Percentiles rank a stretch among this genome's conserved stretches.
phyloP scores from a whole-genome alignment of 2,797 vertebrate species.

The Clangula hyemalis region DNA sequence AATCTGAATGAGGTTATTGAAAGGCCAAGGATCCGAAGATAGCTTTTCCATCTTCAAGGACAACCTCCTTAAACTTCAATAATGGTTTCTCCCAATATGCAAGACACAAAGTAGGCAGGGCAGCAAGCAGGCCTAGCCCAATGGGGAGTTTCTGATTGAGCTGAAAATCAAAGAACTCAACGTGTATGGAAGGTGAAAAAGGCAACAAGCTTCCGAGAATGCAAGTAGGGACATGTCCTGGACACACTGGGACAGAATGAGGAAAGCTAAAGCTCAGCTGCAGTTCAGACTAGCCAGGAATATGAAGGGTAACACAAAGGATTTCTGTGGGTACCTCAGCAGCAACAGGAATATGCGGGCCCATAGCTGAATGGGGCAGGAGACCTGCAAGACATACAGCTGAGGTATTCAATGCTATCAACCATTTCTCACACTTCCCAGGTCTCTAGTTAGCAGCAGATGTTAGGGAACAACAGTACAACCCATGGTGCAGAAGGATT shows the following conservation, averaged over 20 bases:
- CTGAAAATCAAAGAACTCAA: neutral
- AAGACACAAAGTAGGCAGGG: neutral
- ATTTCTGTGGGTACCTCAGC: neutral
- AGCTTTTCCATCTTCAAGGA: neutral
- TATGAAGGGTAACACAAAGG: neutral
- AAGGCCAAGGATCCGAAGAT: neutral
- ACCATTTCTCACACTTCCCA: neutral
- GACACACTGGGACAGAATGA: neutral
- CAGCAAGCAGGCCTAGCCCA: neutral
- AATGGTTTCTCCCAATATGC: neutral
- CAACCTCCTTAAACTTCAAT: neutral
- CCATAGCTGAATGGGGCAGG: neutral
- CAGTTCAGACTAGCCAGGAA: neutral
- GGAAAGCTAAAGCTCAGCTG: neutral
- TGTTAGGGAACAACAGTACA: neutral
- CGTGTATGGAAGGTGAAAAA: neutral
- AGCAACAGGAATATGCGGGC: neutral
- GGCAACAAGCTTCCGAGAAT: neutral
- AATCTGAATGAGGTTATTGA: neutral
- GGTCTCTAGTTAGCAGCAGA: neutral
- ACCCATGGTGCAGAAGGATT: neutral
- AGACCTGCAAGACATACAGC: neutral
- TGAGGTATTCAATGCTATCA: neutral
- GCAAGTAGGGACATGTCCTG: neutral
- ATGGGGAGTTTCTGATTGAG: neutral